These are phyloP conservation scores for Lycopodina hypogea DNA, from an alignment of 37 sponge, comb jelly and placozoan genomes.

Conservation along the genomic window DNA sequence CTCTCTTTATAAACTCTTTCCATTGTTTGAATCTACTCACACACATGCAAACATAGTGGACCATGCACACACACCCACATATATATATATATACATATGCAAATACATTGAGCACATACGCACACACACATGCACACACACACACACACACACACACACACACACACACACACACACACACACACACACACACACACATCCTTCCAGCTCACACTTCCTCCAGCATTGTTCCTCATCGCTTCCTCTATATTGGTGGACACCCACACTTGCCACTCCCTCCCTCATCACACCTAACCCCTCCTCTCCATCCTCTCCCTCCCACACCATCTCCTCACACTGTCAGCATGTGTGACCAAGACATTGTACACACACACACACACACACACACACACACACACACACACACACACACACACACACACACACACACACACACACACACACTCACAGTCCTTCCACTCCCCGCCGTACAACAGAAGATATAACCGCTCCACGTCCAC, in stretches of 20 bases:
- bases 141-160: conserved; percentile 7
- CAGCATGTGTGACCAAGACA: no score
- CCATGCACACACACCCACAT: not conserved
- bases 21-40: not conserved
- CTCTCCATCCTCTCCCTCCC: not conserved
- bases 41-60: not conserved
- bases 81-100: not conserved
- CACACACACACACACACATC: not conserved
- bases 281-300: not conserved
- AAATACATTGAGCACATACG: not conserved
- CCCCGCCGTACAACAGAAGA: not conserved
- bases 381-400: no score
- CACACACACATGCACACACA: not conserved
- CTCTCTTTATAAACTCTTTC: no score
- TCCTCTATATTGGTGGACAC: not conserved
- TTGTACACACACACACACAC: not conserved
- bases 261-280: not conserved
- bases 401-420: not conserved
- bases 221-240: no score
- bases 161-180: conserved; percentile 1
- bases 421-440: not conserved
- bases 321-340: no score
- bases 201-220: no score
- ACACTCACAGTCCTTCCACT: no score
- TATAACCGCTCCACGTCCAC: not conserved